Evolutionary conservation across 2,888 invertebrate genomes (phyloP).

Genomic region (Meta bourneti): DNA sequence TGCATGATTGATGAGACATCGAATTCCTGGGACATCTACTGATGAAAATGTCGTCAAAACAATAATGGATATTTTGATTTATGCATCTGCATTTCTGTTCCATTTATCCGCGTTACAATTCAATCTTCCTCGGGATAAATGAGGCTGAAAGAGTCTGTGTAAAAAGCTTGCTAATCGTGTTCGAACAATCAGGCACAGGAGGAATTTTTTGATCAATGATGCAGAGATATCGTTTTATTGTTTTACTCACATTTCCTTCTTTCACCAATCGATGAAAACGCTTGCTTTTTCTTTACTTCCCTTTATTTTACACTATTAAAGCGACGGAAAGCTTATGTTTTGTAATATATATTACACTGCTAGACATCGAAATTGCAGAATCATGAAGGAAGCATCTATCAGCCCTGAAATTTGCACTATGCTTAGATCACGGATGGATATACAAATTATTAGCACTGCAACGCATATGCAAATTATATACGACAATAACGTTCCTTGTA

Average conservation of each 20-base stretch:
- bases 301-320: no score
- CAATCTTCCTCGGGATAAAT: constrained; percentile 16
- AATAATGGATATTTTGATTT: constrained; percentile 8
- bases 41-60: constrained; percentile 8
- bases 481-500: no score
- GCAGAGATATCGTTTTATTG: background rate
- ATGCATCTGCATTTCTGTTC: constrained; percentile 21
- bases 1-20: background rate
- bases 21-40: background rate
- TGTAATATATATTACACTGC: no score
- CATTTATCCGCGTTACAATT: constrained; percentile 34
- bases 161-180: background rate
- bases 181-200: background rate
- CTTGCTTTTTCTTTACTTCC: no score
- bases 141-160: background rate
- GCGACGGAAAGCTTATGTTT: no score
- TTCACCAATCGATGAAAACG: background rate
- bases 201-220: background rate
- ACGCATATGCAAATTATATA: no score
- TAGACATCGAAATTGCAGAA: no score
- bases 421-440: no score
- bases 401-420: no score
- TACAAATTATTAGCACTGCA: no score
- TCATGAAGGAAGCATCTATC: no score
- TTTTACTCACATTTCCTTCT: background rate